phyloP scores from a whole-genome alignment of 2,113 vertebrate species.

The Tragelaphus imberbis region DNA sequence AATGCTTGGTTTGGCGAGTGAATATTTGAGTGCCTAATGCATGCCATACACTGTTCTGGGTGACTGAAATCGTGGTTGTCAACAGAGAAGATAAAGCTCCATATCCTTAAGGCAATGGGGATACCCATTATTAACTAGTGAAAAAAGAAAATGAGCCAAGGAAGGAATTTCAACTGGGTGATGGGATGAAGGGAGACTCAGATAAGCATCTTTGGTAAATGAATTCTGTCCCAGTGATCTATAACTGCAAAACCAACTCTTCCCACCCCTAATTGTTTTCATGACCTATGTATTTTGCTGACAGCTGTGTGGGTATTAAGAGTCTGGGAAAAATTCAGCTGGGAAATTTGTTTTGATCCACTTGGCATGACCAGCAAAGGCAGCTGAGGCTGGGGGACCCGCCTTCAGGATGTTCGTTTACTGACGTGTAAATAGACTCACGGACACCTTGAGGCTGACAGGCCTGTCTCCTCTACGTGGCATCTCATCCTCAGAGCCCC shows the following conservation, averaged over 20 bases:
- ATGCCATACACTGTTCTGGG: background rate
- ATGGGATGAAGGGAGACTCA: background rate
- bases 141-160: background rate
- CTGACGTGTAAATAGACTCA: background rate
- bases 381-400: background rate
- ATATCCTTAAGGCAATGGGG: background rate
- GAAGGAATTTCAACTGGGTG: background rate
- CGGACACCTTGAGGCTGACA: fast-evolving
- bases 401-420: background rate
- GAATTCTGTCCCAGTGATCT: background rate
- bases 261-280: background rate
- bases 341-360: background rate
- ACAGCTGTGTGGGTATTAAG: background rate
- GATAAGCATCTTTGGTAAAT: background rate
- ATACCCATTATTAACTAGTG: background rate
- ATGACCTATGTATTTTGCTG: background rate
- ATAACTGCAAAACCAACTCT: background rate
- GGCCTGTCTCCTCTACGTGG: background rate
- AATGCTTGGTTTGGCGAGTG: background rate
- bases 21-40: background rate
- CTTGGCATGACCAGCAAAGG: background rate
- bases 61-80: background rate
- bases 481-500: background rate
- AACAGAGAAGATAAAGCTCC: background rate
- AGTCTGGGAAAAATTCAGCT: background rate